Percentiles rank a stretch among this genome's conserved stretches.
Evolutionary conservation across 2,888 invertebrate species (phyloP).

Genomic region (Siphlonurus alternatus): DNA sequence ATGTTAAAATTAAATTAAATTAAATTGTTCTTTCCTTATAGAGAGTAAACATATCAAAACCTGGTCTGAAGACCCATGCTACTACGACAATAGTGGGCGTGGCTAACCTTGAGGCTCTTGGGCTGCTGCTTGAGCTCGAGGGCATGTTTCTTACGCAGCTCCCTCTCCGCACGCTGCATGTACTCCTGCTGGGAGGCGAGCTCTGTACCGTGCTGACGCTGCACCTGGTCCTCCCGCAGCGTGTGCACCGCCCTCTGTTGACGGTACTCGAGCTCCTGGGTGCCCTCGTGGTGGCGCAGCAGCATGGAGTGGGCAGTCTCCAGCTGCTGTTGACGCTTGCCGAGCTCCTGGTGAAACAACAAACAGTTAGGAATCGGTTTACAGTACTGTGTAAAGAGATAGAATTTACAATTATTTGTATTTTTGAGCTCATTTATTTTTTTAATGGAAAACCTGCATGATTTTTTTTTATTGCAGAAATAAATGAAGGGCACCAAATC

Average conservation of each 20-base stretch:
- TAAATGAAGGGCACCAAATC: no score
- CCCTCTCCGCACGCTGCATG: constrained; percentile 84
- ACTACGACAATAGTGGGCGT: no score
- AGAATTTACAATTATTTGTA: not conserved
- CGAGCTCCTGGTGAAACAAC: constrained; percentile 54
- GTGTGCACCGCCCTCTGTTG: constrained; percentile 92
- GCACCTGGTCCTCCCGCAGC: constrained; percentile 63
- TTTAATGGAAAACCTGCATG: not conserved
- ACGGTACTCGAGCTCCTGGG: constrained; percentile 86
- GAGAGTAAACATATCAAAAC: no score
- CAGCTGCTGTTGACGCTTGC: constrained; percentile 85
- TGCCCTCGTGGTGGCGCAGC: constrained; percentile 89
- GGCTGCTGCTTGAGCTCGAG: constrained; percentile 96
- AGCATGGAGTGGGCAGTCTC: constrained; percentile 92
- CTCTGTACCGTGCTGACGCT: constrained; percentile 87
- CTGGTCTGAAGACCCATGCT: no score
- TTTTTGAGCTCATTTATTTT: not conserved
- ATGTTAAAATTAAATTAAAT: no score
- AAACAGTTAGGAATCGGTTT: not conserved
- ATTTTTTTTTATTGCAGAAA: no score
- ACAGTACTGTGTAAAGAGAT: constrained; percentile 4
- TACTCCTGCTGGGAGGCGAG: constrained; percentile 91
- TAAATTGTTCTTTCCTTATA: no score
- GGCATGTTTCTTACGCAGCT: constrained; percentile 91
- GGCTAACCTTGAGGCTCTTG: constrained; percentile 93